Evolutionary conservation across 2,113 vertebrate genomes (phyloP), one percentile per base, ranked within the genome.

Genomic region (Casuarius casuarius): DNA sequence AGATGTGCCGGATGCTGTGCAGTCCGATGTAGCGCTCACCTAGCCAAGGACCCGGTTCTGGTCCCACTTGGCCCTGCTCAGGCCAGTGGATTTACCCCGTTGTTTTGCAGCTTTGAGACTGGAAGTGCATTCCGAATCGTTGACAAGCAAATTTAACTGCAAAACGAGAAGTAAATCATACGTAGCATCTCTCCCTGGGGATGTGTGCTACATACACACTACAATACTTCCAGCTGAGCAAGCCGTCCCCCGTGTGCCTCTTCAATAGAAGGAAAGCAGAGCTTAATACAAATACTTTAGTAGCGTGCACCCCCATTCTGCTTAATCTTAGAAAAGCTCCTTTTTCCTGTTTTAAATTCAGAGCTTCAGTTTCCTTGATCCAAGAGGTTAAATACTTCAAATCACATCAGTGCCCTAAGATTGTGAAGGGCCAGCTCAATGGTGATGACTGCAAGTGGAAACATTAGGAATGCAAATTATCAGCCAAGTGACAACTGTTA

Each of bases 401-500:
- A 89, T 95, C 92, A 87, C 67, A 92, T 81, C 92, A 90, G 51
- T 78, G 87, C 61, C 84, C 56, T 51, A n/a, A 77, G 93, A 97
- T 94, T 94, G 76, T 91, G 95, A 91, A 93, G 75, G 96, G 94
- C 89, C 92, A 83, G 65, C 83, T 95, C 94, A 70, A 66, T 89
- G 94, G 94, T 95, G 92, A 92, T 93, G 52, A 90, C 31, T 92
- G 67, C 86, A 95, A 95, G 87, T 84, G 0, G 70, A 66, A 95
- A 84, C 54, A 93, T 92, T 70, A 91, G 48, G 72, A 96, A 95
- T 87, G 76, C 91, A 97, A 97, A 97, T 96, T 89, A 93, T 91
- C 87, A 91, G 78, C 71, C 91, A 96, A 95, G 79, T 95, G 87
- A 95, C 79, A 97, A 90, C 74, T 95, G 91, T 88, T 96, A 91